Conservation (phyloP, 1,140 invertebrate genomes). For the Pogonomyrmex barbatus region DNA sequence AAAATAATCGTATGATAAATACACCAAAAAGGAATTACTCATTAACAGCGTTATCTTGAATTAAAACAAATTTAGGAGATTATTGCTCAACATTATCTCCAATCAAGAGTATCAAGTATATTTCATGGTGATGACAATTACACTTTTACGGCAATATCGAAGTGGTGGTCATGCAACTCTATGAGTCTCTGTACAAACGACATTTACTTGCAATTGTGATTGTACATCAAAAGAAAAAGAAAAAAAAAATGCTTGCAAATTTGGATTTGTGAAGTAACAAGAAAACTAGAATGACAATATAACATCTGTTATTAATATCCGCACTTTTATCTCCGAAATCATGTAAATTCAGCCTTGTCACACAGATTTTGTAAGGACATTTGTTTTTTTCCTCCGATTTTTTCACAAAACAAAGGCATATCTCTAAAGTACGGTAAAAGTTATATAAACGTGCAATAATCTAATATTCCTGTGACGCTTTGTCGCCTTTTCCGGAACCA, state of each 20-base stretch:
- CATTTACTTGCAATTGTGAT: background rate
- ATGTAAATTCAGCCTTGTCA: background rate
- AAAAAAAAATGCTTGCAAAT: background rate
- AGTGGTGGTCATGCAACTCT: background rate
- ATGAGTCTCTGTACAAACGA: background rate
- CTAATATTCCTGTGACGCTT: conserved; percentile 79
- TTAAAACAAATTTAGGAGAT: background rate
- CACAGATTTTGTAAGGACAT: background rate
- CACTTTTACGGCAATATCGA: conserved; percentile 35
- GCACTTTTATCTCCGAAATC: background rate
- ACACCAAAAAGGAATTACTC: background rate
- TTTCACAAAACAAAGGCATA: conserved; percentile 56
- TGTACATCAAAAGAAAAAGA: background rate
- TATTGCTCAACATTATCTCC: background rate
- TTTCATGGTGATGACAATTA: conserved; percentile 35
- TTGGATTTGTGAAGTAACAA: background rate
- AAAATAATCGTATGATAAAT: conserved; percentile 15
- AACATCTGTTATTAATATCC: background rate
- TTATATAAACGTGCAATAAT: conserved; percentile 72
- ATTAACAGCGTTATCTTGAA: conserved; percentile 12
- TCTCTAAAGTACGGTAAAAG: conserved; percentile 68
- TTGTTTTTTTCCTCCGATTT: background rate
- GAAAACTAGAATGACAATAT: background rate
- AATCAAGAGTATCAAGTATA: conserved; percentile 33
- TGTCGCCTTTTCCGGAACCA: conserved; percentile 77